Conservation (phyloP, 2,888 invertebrate genomes). For the Nycteola revayana region DNA sequence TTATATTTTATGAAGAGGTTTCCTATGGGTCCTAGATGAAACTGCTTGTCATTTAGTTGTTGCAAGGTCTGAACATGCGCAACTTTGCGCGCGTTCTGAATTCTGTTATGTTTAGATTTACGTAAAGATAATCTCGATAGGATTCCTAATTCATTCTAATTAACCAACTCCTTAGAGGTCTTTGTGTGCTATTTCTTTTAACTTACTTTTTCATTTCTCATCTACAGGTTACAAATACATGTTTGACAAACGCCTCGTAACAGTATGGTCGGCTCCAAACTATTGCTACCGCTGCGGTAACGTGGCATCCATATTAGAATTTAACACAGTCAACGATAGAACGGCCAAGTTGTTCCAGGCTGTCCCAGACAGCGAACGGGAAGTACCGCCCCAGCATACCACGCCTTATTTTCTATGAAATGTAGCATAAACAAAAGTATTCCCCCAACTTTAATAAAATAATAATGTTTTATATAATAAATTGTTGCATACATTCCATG, state of each 20-base stretch:
- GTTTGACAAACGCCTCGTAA: conserved; percentile 98
- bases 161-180: too few relatives aligned
- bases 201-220: not conserved
- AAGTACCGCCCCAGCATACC: conserved; percentile 94
- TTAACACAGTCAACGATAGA: conserved; percentile 89
- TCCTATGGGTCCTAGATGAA: too few relatives aligned
- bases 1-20: too few relatives aligned
- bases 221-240: conserved; percentile 95
- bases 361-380: conserved; percentile 96
- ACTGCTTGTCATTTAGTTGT: too few relatives aligned
- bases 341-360: conserved; percentile 95
- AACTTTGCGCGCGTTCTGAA: too few relatives aligned
- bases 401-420: conserved; percentile 98
- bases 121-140: too few relatives aligned
- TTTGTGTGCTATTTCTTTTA: too few relatives aligned
- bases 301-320: conserved; percentile 97
- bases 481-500: conserved; percentile 51
- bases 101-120: too few relatives aligned
- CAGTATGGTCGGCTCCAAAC: conserved; percentile 99
- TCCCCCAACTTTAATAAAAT: conserved; percentile 48
- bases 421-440: conserved; percentile 49
- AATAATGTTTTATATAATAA: conserved; percentile 58
- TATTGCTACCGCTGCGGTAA: conserved; percentile 99
- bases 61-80: too few relatives aligned
- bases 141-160: too few relatives aligned